Conservation (phyloP, 2,113 vertebrate genomes). For the Ascaphus truei region DNA sequence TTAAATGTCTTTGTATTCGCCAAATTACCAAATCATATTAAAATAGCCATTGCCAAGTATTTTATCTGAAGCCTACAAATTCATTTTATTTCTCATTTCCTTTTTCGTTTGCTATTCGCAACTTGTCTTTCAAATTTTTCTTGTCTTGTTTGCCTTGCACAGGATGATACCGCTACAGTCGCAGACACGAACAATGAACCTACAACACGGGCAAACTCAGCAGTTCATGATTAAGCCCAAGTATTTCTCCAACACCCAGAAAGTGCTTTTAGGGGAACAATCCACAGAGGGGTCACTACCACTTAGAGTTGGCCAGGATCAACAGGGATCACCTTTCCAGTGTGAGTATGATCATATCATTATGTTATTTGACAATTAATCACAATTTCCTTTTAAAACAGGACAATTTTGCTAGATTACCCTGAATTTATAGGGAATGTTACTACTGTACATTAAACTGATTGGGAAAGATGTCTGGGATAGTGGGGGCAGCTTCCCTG, state of each 20-base stretch:
- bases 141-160: slow-evolving; percentile 42
- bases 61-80: too few species aligned
- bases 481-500: too few species aligned
- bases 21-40: too few species aligned
- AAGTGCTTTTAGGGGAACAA: slow-evolving; percentile 70
- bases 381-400: slow-evolving; percentile 27
- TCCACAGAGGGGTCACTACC: slow-evolving; percentile 76
- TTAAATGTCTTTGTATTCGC: too few species aligned
- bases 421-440: too few species aligned
- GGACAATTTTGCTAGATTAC: slow-evolving; percentile 29
- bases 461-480: too few species aligned
- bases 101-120: too few species aligned
- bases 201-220: slow-evolving; percentile 78
- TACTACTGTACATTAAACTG: too few species aligned
- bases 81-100: too few species aligned
- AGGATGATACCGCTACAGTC: slow-evolving; percentile 76
- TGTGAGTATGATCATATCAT: slow-evolving; percentile 70
- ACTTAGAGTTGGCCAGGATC: slow-evolving; percentile 67
- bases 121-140: too few species aligned
- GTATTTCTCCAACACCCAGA: slow-evolving; percentile 76
- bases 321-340: slow-evolving; percentile 50
- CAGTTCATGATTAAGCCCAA: slow-evolving; percentile 87
- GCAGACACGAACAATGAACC: slow-evolving; percentile 68
- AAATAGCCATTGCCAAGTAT: neutral
- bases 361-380: too few species aligned